Evolutionary conservation across 1,140 invertebrate species (phyloP).

Genomic region (Leptinotarsa texana): DNA sequence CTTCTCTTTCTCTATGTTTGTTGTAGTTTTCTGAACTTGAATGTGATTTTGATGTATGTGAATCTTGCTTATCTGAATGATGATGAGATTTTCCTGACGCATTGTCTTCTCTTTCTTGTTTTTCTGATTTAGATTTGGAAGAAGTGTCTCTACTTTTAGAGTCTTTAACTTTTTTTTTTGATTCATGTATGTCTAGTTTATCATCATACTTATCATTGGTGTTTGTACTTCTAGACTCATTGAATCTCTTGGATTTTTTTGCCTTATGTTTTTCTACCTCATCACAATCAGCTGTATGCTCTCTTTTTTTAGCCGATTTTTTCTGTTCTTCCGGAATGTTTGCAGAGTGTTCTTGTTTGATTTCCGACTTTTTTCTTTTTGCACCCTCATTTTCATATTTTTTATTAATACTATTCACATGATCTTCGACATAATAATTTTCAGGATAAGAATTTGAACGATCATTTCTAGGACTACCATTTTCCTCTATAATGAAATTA

Average conservation of each 20-base stretch:
- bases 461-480: neutral
- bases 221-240: constrained; percentile 1
- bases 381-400: no score
- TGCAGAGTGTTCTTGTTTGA: no score
- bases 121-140: constrained; percentile 9
- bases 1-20: constrained; percentile 16
- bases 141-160: neutral
- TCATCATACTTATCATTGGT: neutral
- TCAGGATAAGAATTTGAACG: neutral
- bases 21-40: constrained; percentile 13
- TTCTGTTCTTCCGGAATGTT: neutral
- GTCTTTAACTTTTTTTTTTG: constrained; percentile 11
- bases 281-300: constrained; percentile 20
- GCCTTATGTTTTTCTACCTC: constrained; percentile 32
- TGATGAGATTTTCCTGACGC: constrained; percentile 14
- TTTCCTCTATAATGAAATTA: constrained; percentile 14
- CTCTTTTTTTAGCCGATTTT: constrained; percentile 10
- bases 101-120: constrained; percentile 25
- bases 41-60: neutral
- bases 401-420: neutral
- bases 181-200: neutral
- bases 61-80: neutral
- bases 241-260: constrained; percentile 25
- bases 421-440: neutral
- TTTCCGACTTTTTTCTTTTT: no score